Percentiles rank a stretch among this genome's conserved stretches.
phyloP scores from a whole-genome alignment of 92 coral and sea anemone species.

The Palythoa caribaeorum region DNA sequence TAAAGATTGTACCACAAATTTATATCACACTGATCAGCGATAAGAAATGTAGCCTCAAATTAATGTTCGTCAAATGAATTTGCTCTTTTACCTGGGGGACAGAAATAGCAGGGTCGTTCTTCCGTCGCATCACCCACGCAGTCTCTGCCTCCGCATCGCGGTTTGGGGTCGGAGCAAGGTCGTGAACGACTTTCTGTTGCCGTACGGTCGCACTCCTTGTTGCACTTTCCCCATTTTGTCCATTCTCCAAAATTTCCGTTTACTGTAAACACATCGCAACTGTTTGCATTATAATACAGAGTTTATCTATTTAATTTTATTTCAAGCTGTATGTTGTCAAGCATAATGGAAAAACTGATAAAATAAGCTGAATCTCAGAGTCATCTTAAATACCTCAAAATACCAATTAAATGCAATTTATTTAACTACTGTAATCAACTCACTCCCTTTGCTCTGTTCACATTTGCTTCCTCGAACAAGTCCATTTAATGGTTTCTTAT shows the following conservation, averaged over 20 bases:
- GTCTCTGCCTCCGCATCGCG: constrained; percentile 19
- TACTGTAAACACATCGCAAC: background rate
- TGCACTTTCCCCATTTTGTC: constrained; percentile 20
- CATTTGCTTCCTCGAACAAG: no score
- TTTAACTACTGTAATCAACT: no score
- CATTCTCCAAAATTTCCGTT: constrained; percentile 18
- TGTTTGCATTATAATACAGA: background rate
- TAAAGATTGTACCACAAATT: no score
- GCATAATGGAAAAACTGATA: background rate
- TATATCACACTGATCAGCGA: no score
- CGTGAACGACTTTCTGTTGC: constrained; percentile 22
- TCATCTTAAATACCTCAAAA: background rate
- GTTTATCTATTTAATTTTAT: background rate
- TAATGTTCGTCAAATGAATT: no score
- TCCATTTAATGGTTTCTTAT: no score
- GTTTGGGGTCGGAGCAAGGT: constrained; percentile 9
- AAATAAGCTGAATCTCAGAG: background rate
- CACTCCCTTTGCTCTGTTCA: no score
- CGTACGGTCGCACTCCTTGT: constrained; percentile 34
- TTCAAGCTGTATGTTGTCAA: no score
- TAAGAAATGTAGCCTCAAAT: no score
- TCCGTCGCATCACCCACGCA: constrained; percentile 4
- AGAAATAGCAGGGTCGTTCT: constrained; percentile 17
- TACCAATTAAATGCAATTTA: background rate
- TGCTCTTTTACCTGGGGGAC: constrained; percentile 18